Percentiles rank a stretch among this genome's conserved stretches.
Evolutionary conservation across 2,797 vertebrate species (phyloP).

Genomic region (Aldrovandia affinis): DNA sequence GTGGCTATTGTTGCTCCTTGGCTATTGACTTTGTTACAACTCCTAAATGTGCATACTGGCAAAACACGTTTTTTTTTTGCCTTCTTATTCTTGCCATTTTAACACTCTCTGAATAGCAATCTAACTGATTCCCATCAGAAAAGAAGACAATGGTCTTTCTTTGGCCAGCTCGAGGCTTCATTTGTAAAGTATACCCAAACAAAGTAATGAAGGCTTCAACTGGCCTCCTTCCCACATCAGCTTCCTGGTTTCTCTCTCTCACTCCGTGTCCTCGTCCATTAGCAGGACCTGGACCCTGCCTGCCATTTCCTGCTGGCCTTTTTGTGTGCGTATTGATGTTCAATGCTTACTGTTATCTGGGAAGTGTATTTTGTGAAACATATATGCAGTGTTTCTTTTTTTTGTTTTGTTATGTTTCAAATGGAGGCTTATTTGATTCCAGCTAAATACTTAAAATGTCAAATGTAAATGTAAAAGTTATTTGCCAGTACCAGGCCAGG

Average conservation of each 20-base stretch:
- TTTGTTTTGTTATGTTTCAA: too few relatives aligned
- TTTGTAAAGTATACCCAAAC: constrained; percentile 18
- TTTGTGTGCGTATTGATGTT: too few relatives aligned
- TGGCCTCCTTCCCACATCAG: constrained; percentile 1
- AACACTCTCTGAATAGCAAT: neutral
- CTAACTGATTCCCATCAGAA: neutral
- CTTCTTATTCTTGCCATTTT: neutral
- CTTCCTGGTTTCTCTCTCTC: neutral
- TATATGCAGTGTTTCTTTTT: too few relatives aligned
- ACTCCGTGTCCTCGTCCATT: neutral
- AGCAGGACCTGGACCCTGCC: neutral
- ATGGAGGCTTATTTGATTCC: too few relatives aligned
- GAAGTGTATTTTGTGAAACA: too few relatives aligned
- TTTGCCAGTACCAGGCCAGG: too few relatives aligned
- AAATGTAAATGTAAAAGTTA: too few relatives aligned
- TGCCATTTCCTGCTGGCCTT: constrained; percentile 5
- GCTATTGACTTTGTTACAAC: neutral
- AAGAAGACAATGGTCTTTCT: neutral
- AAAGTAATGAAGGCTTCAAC: neutral
- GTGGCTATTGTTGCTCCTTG: neutral
- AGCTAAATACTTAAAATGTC: too few relatives aligned
- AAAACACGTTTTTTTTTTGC: neutral
- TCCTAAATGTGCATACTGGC: constrained; percentile 7
- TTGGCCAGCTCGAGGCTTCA: neutral
- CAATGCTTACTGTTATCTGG: too few relatives aligned